Evolutionary conservation across 2,888 invertebrate genomes (phyloP), one percentile per base, ranked within the genome.

Genomic region (Plusia festucae): DNA sequence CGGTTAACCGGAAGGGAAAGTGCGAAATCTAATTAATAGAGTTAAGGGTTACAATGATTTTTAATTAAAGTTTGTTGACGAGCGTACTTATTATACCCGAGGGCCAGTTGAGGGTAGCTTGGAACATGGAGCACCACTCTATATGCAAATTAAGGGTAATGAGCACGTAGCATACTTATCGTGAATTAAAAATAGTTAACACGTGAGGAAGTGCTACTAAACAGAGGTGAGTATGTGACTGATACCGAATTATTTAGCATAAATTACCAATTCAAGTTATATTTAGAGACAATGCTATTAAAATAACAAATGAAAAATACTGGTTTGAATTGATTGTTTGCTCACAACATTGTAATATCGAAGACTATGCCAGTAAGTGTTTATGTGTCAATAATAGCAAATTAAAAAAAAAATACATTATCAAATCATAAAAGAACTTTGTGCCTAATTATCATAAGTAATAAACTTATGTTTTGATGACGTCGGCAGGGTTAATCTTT

Each of bases 81-180:
- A 60, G 68, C 68, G 66, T 67, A 64, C 55, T 49, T 72, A 65
- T 67, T 77, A 65, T 22, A 77, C 76, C 73, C 70, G 51, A 65
- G 79, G 73, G 78, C 58, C 53, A 63, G 60, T 60, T 72, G 52
- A 69, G 73, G 80, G 65, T 66, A 78, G 64, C 74, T 70, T 65
- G 68, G 60, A 81, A 78, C 77, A 78, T 73, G 71, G 67, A 77
- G 75, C 68, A 51, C 60, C 81, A 81, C 83, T 85, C 70, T 81
- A 70, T 83, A 87, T 87, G 85, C 79, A 87, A 86, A 87, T 84
- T 79, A 76, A 78, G 61, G 65, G 73, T 83, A 84, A 85, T 82
- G 72, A 82, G 77, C 59, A 75, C 62, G 16, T 60, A 73, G 67
- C 63, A 72, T 66, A 70, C 73, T 66, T 61, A 67, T 60, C 54